A percentile compares a stretch with the other conserved stretches of the same genome.
These are phyloP conservation scores for Yasuhikotakia modesta DNA, from an alignment of 2,797 vertebrate species.

Conservation along the genomic window DNA sequence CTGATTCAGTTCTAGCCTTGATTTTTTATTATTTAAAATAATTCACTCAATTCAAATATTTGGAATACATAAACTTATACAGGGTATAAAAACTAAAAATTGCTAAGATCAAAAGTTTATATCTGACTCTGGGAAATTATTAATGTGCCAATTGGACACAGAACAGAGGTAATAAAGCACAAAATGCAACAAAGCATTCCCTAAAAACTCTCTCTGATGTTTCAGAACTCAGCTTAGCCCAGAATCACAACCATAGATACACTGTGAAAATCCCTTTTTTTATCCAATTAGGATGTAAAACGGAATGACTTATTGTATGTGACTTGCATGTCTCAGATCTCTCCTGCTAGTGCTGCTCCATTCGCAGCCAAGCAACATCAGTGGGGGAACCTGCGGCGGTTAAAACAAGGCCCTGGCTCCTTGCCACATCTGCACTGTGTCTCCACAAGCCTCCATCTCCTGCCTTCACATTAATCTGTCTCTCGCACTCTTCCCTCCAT, in stretches of 20 bases:
- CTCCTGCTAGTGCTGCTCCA: not conserved
- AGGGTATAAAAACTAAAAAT: not conserved
- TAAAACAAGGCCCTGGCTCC: slow-evolving; percentile 9
- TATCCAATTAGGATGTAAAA: not conserved
- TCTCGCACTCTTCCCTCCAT: slow-evolving; percentile 13
- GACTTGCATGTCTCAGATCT: not conserved
- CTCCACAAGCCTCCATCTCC: slow-evolving; percentile 37
- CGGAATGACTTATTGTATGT: not conserved
- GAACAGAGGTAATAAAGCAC: too few relatives aligned
- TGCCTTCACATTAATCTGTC: slow-evolving; percentile 44
- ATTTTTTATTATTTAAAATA: not conserved
- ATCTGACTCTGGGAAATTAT: not conserved
- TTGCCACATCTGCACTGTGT: slow-evolving; percentile 10
- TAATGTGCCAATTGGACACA: not conserved
- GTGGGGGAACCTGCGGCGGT: not conserved
- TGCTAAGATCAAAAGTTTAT: too few relatives aligned
- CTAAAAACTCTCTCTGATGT: not conserved
- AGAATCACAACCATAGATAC: not conserved
- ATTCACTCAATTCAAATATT: too few relatives aligned
- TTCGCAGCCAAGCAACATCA: not conserved
- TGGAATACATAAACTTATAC: not conserved
- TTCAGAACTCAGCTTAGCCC: not conserved
- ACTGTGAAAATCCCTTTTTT: slow-evolving; percentile 5
- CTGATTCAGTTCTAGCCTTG: not conserved
- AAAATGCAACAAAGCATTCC: not conserved